Percentiles rank a stretch among this genome's conserved stretches.
These are phyloP conservation scores for Anodontia alba DNA, from an alignment of 2,888 invertebrate genomes.

Conservation along the genomic window DNA sequence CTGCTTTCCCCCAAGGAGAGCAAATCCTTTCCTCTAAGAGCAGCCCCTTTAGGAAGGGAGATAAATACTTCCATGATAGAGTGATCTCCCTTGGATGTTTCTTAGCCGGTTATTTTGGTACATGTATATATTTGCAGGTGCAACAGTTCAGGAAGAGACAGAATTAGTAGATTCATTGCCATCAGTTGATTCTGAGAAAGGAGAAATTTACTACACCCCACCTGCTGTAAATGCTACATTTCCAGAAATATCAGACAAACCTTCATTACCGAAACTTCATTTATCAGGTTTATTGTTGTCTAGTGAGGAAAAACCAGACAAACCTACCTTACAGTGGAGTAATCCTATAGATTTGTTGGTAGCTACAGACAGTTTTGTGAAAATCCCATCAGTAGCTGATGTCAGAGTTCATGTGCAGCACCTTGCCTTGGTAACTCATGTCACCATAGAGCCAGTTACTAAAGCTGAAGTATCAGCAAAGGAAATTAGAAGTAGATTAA, in stretches of 20 bases:
- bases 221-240: slow-evolving; percentile 89
- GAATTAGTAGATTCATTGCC: slow-evolving; percentile 78
- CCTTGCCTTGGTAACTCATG: slow-evolving; percentile 83
- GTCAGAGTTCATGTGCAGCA: slow-evolving; percentile 85
- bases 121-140: slow-evolving; percentile 23
- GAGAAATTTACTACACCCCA: slow-evolving; percentile 90
- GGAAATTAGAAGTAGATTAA: slow-evolving; percentile 91
- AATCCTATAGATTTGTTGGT: slow-evolving; percentile 76
- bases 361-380: slow-evolving; percentile 83
- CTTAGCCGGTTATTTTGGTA: slow-evolving; percentile 59
- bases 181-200: slow-evolving; percentile 86
- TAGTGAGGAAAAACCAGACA: slow-evolving; percentile 14
- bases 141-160: slow-evolving; percentile 81
- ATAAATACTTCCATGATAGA: too few relatives aligned
- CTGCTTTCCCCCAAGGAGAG: too few relatives aligned
- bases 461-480: slow-evolving; percentile 92
- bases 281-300: slow-evolving; percentile 37
- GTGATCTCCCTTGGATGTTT: slow-evolving; percentile 66
- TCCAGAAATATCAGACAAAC: slow-evolving; percentile 86
- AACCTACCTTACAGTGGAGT: slow-evolving; percentile 77
- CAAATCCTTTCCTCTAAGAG: too few relatives aligned
- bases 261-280: slow-evolving; percentile 62
- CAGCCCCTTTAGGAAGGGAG: too few relatives aligned
- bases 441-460: slow-evolving; percentile 86
- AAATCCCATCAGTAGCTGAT: slow-evolving; percentile 84